Evolutionary conservation across 2,888 invertebrate genomes (phyloP).

Genomic region (Gnatocerus cornutus): DNA sequence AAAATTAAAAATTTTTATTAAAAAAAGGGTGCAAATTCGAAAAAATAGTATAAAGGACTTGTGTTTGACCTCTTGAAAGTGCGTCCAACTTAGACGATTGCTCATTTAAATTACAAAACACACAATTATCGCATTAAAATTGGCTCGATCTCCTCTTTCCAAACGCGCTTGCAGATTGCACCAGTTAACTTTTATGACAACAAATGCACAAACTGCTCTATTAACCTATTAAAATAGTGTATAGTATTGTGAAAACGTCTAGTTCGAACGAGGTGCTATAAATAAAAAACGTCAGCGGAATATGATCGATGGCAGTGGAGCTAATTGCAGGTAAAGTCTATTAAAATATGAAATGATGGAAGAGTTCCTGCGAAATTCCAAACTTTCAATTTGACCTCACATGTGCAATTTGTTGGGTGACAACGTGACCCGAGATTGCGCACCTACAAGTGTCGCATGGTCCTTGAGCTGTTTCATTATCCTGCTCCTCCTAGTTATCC

Average conservation of each 20-base stretch:
- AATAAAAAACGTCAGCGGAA: conserved; percentile 18
- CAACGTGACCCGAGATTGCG: conserved; percentile 42
- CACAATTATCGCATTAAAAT: conserved; percentile 44
- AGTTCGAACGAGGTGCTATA: conserved; percentile 4
- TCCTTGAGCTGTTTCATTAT: conserved; percentile 46
- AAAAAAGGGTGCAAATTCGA: too few species aligned
- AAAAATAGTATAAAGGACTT: too few species aligned
- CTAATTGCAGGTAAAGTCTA: conserved; percentile 5
- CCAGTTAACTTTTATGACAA: conserved; percentile 27
- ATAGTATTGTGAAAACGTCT: conserved; percentile 33
- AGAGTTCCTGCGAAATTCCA: neutral
- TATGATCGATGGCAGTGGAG: conserved; percentile 3
- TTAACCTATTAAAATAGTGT: conserved; percentile 40
- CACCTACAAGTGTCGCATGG: conserved; percentile 43
- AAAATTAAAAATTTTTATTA: too few species aligned
- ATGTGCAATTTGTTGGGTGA: conserved; percentile 43
- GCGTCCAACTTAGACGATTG: conserved; percentile 1
- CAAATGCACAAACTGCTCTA: conserved; percentile 43
- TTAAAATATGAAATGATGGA: conserved; percentile 6
- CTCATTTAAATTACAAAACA: conserved; percentile 44
- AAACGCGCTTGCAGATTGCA: conserved; percentile 37
- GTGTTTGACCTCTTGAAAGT: too few species aligned
- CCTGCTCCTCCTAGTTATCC: conserved; percentile 39
- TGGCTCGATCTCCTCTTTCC: conserved; percentile 3
- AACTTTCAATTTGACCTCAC: conserved; percentile 39